These are phyloP conservation scores for Physella acuta DNA, from an alignment of 1,140 invertebrate species.

Conservation along the genomic window DNA sequence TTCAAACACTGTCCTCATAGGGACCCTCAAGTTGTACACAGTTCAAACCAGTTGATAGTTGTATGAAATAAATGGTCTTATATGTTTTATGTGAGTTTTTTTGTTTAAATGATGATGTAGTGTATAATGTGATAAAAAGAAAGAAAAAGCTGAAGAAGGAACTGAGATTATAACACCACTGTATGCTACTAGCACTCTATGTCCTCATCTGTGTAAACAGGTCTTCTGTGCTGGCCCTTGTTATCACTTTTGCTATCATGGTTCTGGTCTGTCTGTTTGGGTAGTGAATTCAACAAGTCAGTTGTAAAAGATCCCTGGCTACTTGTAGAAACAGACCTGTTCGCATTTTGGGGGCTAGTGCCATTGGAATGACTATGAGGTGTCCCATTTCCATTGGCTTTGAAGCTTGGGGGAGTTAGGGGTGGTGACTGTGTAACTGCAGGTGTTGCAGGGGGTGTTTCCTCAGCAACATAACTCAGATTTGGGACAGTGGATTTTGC, in stretches of 20 bases:
- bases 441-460: background rate
- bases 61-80: no score
- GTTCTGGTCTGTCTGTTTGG: background rate
- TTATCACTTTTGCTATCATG: background rate
- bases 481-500: background rate
- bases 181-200: constrained; percentile 7
- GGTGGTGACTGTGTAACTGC: background rate
- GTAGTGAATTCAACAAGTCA: background rate
- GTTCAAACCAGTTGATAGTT: no score
- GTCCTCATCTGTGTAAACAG: background rate
- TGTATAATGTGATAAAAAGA: no score
- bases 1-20: no score
- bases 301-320: constrained; percentile 1
- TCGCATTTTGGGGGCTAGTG: background rate
- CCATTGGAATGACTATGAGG: constrained; percentile 3
- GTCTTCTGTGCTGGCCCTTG: background rate
- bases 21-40: no score
- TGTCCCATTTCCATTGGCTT: background rate
- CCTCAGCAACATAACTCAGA: background rate
- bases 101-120: no score
- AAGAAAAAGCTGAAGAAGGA: no score
- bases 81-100: no score
- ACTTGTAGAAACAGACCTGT: background rate
- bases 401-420: background rate
- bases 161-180: no score